phyloP scores from a whole-genome alignment of 2,113 vertebrate genomes.

The Baryphthengus martii region DNA sequence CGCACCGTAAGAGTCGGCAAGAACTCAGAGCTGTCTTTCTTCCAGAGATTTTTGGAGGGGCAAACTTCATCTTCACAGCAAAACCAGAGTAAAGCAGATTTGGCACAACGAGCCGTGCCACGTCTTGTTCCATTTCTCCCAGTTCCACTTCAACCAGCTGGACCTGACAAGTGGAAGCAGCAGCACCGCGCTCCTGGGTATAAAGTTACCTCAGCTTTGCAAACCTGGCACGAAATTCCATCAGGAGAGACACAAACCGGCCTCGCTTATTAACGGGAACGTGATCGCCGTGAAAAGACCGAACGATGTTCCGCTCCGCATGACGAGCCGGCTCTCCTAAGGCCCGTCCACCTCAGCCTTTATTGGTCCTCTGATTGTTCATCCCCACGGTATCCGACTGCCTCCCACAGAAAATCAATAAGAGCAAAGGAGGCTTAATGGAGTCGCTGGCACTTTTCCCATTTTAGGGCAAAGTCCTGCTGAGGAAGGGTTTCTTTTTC shows the following conservation, averaged over 20 bases:
- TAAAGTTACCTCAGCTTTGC: background rate
- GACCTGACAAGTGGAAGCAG: background rate
- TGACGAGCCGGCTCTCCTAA: background rate
- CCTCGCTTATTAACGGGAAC: background rate
- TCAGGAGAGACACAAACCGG: background rate
- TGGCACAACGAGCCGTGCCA: background rate
- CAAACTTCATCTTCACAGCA: background rate
- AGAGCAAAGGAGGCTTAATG: constrained; percentile 38
- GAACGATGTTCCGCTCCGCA: background rate
- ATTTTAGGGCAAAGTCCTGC: constrained; percentile 12
- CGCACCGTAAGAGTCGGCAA: background rate
- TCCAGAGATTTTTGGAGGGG: background rate
- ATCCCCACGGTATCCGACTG: background rate
- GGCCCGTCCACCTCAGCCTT: background rate
- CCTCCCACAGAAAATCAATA: background rate
- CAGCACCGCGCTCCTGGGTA: background rate
- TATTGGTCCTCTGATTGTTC: too few relatives aligned
- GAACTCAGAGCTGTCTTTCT: background rate
- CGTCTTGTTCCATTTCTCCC: background rate
- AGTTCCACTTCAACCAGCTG: background rate
- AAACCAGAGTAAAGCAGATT: background rate
- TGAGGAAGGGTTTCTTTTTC: background rate
- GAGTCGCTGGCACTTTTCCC: constrained; percentile 43
- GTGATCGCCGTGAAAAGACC: background rate
- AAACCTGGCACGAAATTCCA: background rate